Conservation (phyloP, 2,113 vertebrate genomes). For the Coreoperca whiteheadi region DNA sequence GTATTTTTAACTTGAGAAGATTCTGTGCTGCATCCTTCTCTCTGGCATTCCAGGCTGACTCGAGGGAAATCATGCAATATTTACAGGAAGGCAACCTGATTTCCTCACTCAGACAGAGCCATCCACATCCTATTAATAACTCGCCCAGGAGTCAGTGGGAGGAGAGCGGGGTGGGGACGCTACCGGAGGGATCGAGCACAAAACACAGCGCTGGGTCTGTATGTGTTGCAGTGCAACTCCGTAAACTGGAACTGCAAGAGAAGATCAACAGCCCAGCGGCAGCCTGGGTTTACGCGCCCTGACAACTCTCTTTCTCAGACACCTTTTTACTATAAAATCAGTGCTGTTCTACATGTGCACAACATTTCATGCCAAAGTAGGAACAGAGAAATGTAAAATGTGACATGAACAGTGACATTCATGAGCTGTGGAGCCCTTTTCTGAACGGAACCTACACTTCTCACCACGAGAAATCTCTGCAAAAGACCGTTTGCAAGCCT, state of each 20-base stretch:
- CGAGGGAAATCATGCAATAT: slow-evolving; percentile 77
- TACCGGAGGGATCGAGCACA: slow-evolving; percentile 12
- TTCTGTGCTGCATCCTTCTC: slow-evolving; percentile 40
- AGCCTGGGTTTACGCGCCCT: not conserved
- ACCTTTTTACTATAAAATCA: not conserved
- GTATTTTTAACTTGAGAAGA: not conserved
- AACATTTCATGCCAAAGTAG: not conserved
- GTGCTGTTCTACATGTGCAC: not conserved
- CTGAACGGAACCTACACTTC: too few relatives aligned
- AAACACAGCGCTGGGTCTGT: not conserved
- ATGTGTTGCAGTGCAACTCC: slow-evolving; percentile 21
- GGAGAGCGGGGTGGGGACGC: slow-evolving; percentile 19
- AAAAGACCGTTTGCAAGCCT: not conserved
- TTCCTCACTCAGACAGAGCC: slow-evolving; percentile 67
- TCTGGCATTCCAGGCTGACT: slow-evolving; percentile 54
- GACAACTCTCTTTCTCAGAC: not conserved
- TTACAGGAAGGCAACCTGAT: slow-evolving; percentile 79
- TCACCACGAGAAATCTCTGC: too few relatives aligned
- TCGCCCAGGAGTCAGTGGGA: slow-evolving; percentile 37
- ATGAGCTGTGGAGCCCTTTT: too few relatives aligned
- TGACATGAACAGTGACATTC: too few relatives aligned
- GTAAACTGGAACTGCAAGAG: not conserved
- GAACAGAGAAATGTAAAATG: too few relatives aligned
- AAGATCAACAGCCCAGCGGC: not conserved
- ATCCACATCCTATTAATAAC: slow-evolving; percentile 71